phyloP scores from a whole-genome alignment of 2,113 vertebrate genomes.

The Zapus hudsonius region DNA sequence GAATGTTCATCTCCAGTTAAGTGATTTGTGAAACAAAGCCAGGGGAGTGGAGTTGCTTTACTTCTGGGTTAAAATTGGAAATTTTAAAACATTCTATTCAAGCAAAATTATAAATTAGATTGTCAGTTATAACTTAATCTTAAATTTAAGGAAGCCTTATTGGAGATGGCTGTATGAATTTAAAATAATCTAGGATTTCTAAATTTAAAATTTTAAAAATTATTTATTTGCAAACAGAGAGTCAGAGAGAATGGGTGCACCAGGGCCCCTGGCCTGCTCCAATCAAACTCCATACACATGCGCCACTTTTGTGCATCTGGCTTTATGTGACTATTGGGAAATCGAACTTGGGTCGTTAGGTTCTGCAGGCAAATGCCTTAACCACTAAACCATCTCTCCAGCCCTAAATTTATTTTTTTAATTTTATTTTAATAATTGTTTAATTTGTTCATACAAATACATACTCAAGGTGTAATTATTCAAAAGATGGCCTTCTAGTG shows the following conservation, averaged over 20 bases:
- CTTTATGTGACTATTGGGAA: no score
- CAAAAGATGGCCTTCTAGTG: not conserved
- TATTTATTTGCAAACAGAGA: no score
- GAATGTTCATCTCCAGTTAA: not conserved
- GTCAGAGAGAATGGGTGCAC: no score
- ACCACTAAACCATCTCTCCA: no score
- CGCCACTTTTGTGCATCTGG: no score
- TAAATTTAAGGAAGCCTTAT: not conserved
- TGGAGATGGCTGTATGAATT: not conserved
- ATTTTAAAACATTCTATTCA: not conserved
- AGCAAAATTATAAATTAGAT: not conserved
- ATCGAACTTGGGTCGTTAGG: no score
- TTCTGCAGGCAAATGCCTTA: no score
- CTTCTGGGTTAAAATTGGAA: slow-evolving; percentile 31
- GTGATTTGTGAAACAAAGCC: not conserved
- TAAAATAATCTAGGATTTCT: slow-evolving; percentile 10
- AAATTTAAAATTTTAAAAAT: slow-evolving; percentile 13
- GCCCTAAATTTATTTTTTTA: no score
- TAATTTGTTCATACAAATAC: not conserved
- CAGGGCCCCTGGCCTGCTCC: no score
- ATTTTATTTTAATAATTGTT: not conserved
- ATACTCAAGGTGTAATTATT: not conserved
- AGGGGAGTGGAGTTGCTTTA: not conserved
- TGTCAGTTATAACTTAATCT: slow-evolving; percentile 13
- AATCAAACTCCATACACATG: no score